phyloP scores from a whole-genome alignment of 2,113 vertebrate species.

The Pachyramphus minor region DNA sequence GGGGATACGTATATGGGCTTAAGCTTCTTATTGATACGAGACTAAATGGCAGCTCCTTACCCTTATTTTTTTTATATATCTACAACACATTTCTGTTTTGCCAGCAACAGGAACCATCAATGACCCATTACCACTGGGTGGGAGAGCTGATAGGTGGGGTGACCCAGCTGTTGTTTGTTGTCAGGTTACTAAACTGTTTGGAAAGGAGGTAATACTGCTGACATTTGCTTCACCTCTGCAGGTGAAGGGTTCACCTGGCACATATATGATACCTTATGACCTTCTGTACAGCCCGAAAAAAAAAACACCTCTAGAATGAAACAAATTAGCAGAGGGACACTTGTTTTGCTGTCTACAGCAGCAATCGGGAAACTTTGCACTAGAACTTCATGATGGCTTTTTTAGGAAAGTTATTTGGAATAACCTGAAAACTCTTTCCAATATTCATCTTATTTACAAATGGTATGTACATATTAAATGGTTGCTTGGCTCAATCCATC shows the following conservation, averaged over 20 bases:
- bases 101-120: neutral
- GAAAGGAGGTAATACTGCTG: neutral
- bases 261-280: accelerated
- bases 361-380: neutral
- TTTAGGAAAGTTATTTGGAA: neutral
- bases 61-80: neutral
- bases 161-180: neutral
- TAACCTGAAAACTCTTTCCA: neutral
- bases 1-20: neutral
- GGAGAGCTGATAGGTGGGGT: neutral
- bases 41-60: neutral
- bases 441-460: neutral
- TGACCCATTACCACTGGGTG: neutral
- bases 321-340: neutral
- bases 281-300: neutral
- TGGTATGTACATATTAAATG: neutral
- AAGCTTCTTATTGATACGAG: neutral
- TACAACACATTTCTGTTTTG: neutral
- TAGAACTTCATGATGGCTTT: neutral
- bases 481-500: neutral
- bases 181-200: neutral
- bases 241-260: neutral
- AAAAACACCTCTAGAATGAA: neutral
- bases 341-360: neutral
- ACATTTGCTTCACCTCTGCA: neutral